Evolutionary conservation across 2,797 vertebrate species (phyloP), one percentile per base, ranked within the genome.

Genomic region (Loriculus beryllinus): DNA sequence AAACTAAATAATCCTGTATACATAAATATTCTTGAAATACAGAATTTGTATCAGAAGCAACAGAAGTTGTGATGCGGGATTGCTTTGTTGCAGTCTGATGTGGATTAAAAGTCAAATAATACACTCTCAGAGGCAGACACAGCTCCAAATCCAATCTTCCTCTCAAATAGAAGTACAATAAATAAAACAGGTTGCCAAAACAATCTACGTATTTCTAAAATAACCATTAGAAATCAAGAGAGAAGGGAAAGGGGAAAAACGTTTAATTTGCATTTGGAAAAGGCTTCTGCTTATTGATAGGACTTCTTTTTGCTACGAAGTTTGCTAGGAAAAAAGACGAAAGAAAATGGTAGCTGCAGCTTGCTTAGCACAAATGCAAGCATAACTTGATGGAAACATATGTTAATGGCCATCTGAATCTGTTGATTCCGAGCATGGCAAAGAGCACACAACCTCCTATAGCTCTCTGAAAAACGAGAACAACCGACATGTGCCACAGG

Each of bases 101-200:
- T 39, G 88, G 86, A 93, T 92, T 93, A 88, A 82, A 92, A 95
- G 79, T 49, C 72, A 6, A 93, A 92, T 76, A 93, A 88, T 39
- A 28, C 72, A 82, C 43, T 95, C 77, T 65, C 57, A 25, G 63
- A 95, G 72, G 77, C 69, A 93, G 86, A 64, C 77, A 82, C 6
- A 15, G 31, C 43, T 60, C 54, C 83, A 94, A 93, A 95, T 85
- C 59, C 43, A 87, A 92, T 94, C 93, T 95, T 92, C 59, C 54
- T 85, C 72, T 86, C 42, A 79, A 92, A 86, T 39, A 82, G 76
- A 78, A 91, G 67, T 43, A 89, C 39, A 82, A 74, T 93, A 93
- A 94, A 95, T 88, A 75, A 93, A 86, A 85, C 3, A 77, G 56
- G 51, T 69, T 76, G 79, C 67, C 67, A 76, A 89, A 82, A 62